Base-by-base conservation (phyloP, 2,113 vertebrate genomes). In the Tetrax tetrax region DNA sequence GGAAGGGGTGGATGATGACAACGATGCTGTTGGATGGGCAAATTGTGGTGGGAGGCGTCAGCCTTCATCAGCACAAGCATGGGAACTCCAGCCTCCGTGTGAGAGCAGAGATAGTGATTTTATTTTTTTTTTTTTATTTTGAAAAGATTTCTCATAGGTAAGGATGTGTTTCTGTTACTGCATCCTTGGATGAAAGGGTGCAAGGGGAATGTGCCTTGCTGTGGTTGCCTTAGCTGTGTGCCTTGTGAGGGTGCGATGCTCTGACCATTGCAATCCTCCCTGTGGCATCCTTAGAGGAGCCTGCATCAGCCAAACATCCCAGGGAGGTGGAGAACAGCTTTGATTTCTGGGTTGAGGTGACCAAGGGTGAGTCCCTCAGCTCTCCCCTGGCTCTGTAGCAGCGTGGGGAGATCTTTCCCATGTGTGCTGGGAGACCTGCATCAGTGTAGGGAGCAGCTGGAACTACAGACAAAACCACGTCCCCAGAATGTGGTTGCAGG, bases 11-110 rank as follows among this genome's bases (percentile, higher is more conserved):
- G 57, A 6, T 15, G 83, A 3, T 25, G 25, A 66, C 20, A 8
- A 0, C 0, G 19, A 14, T 66, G 88, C 82, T 84, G 22, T 29
- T 27, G 7, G 64, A 24, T 56, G 70, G 74, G 47, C 9, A 9
- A 12, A 14, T 9, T 1, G 60, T 41, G 59, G 15, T 2, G 6
- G 53, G 68, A 54, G 29, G 47, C 20, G 37, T 60, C 38, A 50
- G 76, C 37, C 43, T 75, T n/a, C 48, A 22, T 14, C 37, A 25
- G 47, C 47, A 13, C 7, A 3, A 35, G 47, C 3, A 7, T 13
- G 57, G 63, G 48, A 38, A 1, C 23, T 48, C 24, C n/a, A 57
- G 33, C 12, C 9, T 22, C 24, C 1, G 0, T 7, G 68, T 9
- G 11, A 59, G 31, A 59, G 81, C 31, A 53, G 50, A 24, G n/a